phyloP scores from a whole-genome alignment of 64 coral and sea anemone species.

The Anthopleura sola region DNA sequence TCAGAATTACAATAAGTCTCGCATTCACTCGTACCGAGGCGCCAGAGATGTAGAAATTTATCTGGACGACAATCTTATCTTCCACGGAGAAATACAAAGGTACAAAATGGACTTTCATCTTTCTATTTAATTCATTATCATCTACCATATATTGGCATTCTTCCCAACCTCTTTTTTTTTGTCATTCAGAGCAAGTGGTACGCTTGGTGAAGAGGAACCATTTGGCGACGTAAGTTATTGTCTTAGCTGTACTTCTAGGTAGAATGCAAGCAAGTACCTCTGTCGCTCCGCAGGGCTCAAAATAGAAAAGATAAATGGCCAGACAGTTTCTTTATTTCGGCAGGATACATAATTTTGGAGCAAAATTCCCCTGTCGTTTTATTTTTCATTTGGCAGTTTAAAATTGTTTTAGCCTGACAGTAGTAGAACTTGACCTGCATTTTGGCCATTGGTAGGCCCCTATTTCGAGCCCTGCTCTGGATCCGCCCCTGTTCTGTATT shows the following conservation, averaged over 20 bases:
- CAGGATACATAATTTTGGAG: no score
- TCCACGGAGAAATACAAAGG: conserved; percentile 94
- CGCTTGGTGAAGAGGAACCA: conserved; percentile 79
- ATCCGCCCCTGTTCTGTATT: no score
- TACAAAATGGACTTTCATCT: neutral
- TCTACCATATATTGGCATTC: neutral
- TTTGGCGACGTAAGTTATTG: conserved; percentile 91
- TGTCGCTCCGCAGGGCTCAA: no score
- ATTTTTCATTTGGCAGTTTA: no score
- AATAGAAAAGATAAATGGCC: no score
- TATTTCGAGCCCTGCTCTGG: no score
- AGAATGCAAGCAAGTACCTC: no score
- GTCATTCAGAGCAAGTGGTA: conserved; percentile 77
- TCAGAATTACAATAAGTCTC: conserved; percentile 98
- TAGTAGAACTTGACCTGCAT: no score
- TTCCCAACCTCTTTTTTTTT: neutral
- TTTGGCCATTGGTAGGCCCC: no score
- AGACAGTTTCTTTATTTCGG: no score
- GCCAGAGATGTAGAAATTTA: conserved; percentile 83
- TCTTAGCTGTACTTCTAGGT: neutral
- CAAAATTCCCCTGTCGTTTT: no score
- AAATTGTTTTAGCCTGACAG: no score
- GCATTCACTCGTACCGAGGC: conserved; percentile 97
- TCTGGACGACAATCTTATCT: conserved; percentile 79
- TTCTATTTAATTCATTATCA: neutral